Evolutionary conservation across 2,888 invertebrate genomes (phyloP), one percentile per base, ranked within the genome.

Genomic region (Blera fallax): DNA sequence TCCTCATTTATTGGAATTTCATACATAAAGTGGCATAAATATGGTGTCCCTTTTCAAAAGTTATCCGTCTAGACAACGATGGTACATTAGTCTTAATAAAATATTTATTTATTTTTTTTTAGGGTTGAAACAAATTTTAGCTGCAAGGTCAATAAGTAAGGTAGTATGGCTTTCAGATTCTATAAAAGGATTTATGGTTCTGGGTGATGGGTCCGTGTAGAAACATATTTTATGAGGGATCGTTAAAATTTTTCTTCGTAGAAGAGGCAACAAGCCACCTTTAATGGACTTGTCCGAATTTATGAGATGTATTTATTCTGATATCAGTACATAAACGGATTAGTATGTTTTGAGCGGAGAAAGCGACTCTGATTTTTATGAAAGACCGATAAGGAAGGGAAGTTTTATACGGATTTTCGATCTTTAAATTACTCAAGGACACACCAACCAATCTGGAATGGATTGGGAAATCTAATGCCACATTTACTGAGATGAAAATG

Each of bases 61-160:
- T 32, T 45, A 48, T 48, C 32, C 5, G 64, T 64, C 64, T 64
- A 64, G 64, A 64, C 64, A 45, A 45, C 3, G 45, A 32, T 10
- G 14, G 18, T 21, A 32, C 48, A 64, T 48, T 64, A 29, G 64
- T 48, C 48, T 48, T 48, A 32, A 48, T 64, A 64, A 64, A 48
- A 64, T 45, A 62, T 62, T 62, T 64, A 64, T 64, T 64, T 29
- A 64, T 43, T 43, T 37, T 37, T n/a, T 58, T 11, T 27, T 10
- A 27, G 62, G 24, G 43, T 29, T 43, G 14, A 0, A 45, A 24
- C 60, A 40, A 60, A 60, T 60, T 62, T 27, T 21, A 27, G 21
- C n/a, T 32, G 10, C 16, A 32, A 32, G 64, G 64, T 64, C 64
- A 48, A 21, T 64, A 48, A 14, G 37, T 32, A 34, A 48, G 32